phyloP scores from a whole-genome alignment of 1,140 invertebrate species.

The Drosophila chauvacae region DNA sequence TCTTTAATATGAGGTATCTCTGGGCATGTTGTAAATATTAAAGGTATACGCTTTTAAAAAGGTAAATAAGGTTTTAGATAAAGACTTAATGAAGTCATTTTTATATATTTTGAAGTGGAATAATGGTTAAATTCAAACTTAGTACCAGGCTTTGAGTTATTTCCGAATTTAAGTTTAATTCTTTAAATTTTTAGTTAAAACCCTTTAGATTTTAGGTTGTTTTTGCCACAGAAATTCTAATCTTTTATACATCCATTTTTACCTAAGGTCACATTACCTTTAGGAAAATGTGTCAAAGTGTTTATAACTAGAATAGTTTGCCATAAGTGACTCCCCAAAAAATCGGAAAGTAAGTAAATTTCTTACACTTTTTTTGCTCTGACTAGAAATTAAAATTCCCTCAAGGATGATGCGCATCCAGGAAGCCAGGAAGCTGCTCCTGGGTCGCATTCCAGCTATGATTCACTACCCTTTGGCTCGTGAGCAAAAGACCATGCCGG shows the following conservation, averaged over 20 bases:
- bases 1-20: neutral
- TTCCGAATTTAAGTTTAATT: no score
- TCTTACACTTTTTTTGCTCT: neutral
- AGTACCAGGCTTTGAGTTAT: no score
- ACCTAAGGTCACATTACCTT: neutral
- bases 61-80: no score
- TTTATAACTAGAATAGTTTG: neutral
- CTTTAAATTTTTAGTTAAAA: no score
- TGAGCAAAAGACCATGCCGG: slow-evolving; percentile 76
- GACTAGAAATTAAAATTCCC: neutral
- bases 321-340: neutral
- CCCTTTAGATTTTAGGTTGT: no score
- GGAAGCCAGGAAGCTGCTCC: slow-evolving; percentile 9
- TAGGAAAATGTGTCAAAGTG: neutral
- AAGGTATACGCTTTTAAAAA: no score
- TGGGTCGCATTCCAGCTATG: neutral
- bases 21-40: neutral
- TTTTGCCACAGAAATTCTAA: no score
- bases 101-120: no score
- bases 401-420: slow-evolving; percentile 3
- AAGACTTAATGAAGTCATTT: neutral
- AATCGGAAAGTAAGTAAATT: slow-evolving; percentile 2
- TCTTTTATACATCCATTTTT: no score
- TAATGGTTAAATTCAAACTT: no score
- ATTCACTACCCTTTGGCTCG: slow-evolving; percentile 18